Conservation (phyloP, 2,888 invertebrate species). For the Gnatocerus cornutus region DNA sequence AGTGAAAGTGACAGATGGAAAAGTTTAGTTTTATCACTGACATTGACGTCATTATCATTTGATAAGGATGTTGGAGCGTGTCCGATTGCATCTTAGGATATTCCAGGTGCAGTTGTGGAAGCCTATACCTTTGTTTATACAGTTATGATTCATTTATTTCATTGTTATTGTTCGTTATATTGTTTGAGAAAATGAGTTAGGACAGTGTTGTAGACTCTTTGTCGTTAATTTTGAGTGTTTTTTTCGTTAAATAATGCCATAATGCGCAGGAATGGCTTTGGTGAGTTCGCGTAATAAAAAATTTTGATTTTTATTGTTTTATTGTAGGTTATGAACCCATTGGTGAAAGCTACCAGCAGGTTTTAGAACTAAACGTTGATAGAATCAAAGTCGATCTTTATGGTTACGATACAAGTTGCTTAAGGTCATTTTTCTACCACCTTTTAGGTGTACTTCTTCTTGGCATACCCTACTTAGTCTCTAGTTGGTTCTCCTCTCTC, state of each 20-base stretch:
- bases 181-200: background rate
- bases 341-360: conserved; percentile 22
- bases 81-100: background rate
- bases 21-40: background rate
- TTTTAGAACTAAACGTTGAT: conserved; percentile 24
- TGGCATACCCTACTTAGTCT: conserved; percentile 75
- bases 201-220: background rate
- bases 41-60: background rate
- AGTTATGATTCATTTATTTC: background rate
- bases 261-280: background rate
- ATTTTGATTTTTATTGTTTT: background rate
- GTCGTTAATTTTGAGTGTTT: too few species aligned
- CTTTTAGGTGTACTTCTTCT: conserved; percentile 72
- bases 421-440: conserved; percentile 70
- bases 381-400: conserved; percentile 17
- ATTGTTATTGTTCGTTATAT: background rate
- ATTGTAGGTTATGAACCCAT: conserved; percentile 35
- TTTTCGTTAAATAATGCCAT: background rate
- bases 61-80: background rate
- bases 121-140: background rate
- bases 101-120: background rate
- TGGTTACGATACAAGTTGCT: conserved; percentile 6
- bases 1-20: background rate
- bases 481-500: conserved; percentile 75
- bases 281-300: background rate